Base-by-base conservation (phyloP, 1,140 invertebrate genomes). In the Musca vetustissima region DNA sequence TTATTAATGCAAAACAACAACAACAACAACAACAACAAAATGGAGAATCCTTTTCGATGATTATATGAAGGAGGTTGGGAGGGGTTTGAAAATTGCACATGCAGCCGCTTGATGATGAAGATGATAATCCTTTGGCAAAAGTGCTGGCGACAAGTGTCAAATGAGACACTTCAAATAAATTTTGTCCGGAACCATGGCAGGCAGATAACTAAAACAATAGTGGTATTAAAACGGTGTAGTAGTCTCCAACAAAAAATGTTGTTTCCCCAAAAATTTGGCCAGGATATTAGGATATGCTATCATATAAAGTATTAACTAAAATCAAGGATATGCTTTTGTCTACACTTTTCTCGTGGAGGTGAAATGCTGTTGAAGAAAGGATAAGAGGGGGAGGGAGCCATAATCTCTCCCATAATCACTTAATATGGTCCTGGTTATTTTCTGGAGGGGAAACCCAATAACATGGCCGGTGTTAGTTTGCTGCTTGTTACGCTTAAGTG, bases 401-500 rank as follows among this genome's bases (percentile, higher is more conserved):
- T n/a, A n/a, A n/a, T n/a, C n/a, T n/a, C n/a, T 3, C 4, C 28
- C 3, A 32, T 32, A 32, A 32, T 32, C 28, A 32, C 28, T 32
- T 32, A 32, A 32, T 32, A 32, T 32, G 17, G 14, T 28, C 25
- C 4, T n/a, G 55, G n/a, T n/a, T n/a, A n/a, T n/a, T n/a, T 59
- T 59, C 22, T 13, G 28, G n/a, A 11, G 17, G 15, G 4, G 9
- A 61, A 61, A 11, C 28, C 28, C n/a, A 19, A 14, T 2, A 43
- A 4, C 6, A 43, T 4, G 2, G 36, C 9, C 28, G n/a, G 36
- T 36, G 57, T 61, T 61, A 19, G 28, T 17, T 57, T 61, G 28
- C 55, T 61, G 32, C 28, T 61, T 61, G 36, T 61, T 43, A 22
- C 57, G 15, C 53, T 61, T 61, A 61, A 61, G 57, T 19, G 57